Base-by-base conservation (phyloP, 2,113 vertebrate species). In the Opisthocomus hoazin region DNA sequence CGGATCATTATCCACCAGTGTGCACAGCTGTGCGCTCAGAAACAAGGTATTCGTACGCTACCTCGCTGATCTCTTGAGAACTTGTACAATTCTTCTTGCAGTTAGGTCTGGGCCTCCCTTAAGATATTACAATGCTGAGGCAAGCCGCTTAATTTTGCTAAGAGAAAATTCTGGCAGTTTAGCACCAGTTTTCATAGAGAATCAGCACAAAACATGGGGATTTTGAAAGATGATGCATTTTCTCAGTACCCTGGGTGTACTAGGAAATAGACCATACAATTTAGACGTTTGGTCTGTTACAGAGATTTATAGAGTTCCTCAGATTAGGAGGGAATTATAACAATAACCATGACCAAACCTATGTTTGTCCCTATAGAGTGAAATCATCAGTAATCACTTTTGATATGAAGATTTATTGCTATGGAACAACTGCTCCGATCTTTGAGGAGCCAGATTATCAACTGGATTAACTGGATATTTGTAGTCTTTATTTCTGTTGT, bases 51-150 rank as follows among this genome's bases (percentile, higher is more conserved):
- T 88, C 0, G 10, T 89, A 87, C 1, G 17, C 93, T 96, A 94
- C 96, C 94, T 96, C 94, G 87, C 92, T 92, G 80, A 95, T 96
- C 94, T 84, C 89, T 84, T 77, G 84, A 91, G 54, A 93, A 87
- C 92, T 94, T 30, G 88, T 63, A 46, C 90, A 79, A 29, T 79
- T 90, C 71, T 60, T 88, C 80, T 87, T 93, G 80, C 84, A 16
- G 5, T 86, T 58, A 68, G 56, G n/a, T 83, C 80, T 89, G 64
- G 85, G 71, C 78, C 7, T 89, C 85, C 75, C 37, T 41, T 53
- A 15, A 54, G 45, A 56, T 57, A 78, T 94, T 64, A 32, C 36
- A 36, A 20, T 41, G 78, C 63, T 54, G 11, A 79, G 48, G 80
- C 77, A 58, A 69, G 60, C 86, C 86, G 64, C 27, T 93, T 83